Conservation (phyloP, 2,113 vertebrate species). For the Meriones unguiculatus region DNA sequence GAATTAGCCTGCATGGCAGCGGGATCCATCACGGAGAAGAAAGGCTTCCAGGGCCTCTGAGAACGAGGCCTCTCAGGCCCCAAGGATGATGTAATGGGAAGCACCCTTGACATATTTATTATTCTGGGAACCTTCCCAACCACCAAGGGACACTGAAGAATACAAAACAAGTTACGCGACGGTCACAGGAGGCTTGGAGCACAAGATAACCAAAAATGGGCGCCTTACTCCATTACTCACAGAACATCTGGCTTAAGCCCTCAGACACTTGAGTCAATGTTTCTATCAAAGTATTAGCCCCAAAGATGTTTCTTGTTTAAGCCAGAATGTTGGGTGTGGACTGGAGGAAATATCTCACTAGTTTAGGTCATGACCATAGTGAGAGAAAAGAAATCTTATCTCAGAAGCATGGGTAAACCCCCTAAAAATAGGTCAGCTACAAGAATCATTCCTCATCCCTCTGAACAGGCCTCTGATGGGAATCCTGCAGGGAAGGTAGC, state of each 20-base stretch:
- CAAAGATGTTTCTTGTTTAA: not conserved
- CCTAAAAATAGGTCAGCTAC: not conserved
- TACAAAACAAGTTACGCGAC: not conserved
- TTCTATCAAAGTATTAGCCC: not conserved
- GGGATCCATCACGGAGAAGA: not conserved
- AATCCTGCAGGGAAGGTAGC: not conserved
- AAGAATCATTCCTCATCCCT: not conserved
- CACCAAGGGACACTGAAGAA: not conserved
- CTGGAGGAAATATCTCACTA: not conserved
- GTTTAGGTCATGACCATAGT: not conserved
- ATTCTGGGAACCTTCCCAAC: not conserved
- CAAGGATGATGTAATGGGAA: not conserved
- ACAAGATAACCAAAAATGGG: not conserved
- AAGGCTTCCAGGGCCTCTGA: not conserved
- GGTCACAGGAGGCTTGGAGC: not conserved
- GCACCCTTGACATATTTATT: not conserved
- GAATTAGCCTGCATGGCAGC: not conserved
- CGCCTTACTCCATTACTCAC: not conserved
- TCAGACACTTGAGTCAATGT: not conserved
- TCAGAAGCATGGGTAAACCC: not conserved
- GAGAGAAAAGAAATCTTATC: not conserved
- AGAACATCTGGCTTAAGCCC: not conserved
- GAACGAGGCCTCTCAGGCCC: not conserved
- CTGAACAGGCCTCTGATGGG: not conserved
- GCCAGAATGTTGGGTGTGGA: not conserved